phyloP scores from a whole-genome alignment of 2,888 invertebrate species.

The Shargacucullia verbasci region DNA sequence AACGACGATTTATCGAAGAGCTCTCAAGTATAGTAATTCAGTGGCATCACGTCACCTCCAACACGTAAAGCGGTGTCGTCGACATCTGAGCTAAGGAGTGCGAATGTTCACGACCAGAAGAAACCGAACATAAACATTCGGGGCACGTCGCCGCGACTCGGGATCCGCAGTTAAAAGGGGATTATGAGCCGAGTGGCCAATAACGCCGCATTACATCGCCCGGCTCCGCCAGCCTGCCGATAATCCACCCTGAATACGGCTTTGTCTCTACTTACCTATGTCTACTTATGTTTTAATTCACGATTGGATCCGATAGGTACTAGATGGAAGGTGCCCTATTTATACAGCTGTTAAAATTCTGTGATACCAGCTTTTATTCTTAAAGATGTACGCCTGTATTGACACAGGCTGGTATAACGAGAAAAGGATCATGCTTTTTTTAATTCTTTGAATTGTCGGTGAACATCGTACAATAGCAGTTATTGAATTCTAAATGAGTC shows the following conservation, averaged over 20 bases:
- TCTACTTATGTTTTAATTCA: slow-evolving; percentile 32
- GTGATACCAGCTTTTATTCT: not conserved
- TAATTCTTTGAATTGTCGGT: too few species aligned
- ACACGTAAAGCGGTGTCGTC: slow-evolving; percentile 60
- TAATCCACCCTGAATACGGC: slow-evolving; percentile 73
- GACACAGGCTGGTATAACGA: too few species aligned
- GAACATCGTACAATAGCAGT: not conserved
- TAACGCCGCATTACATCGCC: slow-evolving; percentile 74
- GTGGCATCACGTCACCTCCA: slow-evolving; percentile 30
- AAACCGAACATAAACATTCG: slow-evolving; percentile 74
- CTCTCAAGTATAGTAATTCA: slow-evolving; percentile 21
- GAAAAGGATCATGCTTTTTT: too few species aligned
- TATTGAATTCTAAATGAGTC: too few species aligned
- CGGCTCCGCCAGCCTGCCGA: slow-evolving; percentile 63
- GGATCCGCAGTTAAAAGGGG: slow-evolving; percentile 85
- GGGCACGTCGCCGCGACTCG: slow-evolving; percentile 76
- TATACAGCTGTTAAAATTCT: not conserved
- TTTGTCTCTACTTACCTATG: slow-evolving; percentile 63
- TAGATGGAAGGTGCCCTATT: not conserved
- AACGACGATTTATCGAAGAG: slow-evolving; percentile 5
- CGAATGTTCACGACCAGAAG: slow-evolving; percentile 78
- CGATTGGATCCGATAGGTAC: slow-evolving; percentile 6
- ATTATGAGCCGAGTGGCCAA: slow-evolving; percentile 86
- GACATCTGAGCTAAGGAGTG: slow-evolving; percentile 75
- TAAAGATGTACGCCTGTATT: too few species aligned